Evolutionary conservation across 2,888 invertebrate species (phyloP).

Genomic region (Panzeria rudis): DNA sequence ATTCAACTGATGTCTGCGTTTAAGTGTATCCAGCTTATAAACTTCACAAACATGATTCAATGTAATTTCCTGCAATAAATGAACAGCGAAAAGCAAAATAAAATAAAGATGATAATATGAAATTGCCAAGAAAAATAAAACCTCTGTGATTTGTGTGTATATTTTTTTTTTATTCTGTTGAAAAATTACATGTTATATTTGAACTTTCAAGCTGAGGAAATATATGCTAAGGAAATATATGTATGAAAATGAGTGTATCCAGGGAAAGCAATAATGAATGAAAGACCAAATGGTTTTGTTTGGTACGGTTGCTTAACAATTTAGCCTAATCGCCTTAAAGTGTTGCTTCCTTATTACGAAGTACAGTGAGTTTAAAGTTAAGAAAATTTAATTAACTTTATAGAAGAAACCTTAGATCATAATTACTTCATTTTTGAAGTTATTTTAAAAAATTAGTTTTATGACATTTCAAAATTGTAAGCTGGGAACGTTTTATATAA

Average conservation of each 20-base stretch:
- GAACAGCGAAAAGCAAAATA: slow-evolving; percentile 6
- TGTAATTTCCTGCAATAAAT: slow-evolving; percentile 65
- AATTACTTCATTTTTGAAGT: background rate
- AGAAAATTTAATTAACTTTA: background rate
- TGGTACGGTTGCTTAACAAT: slow-evolving; percentile 10
- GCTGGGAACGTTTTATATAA: too few relatives aligned
- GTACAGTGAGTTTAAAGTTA: slow-evolving; percentile 1
- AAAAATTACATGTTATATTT: background rate
- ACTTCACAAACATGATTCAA: slow-evolving; percentile 32
- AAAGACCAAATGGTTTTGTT: slow-evolving; percentile 6
- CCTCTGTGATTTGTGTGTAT: background rate
- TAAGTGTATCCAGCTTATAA: slow-evolving; percentile 25
- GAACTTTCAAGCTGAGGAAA: background rate
- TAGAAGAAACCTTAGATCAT: background rate
- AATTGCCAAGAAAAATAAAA: background rate
- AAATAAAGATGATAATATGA: slow-evolving; percentile 9
- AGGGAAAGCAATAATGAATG: background rate
- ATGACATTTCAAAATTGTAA: too few relatives aligned
- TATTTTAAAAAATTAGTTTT: background rate
- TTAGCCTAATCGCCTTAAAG: slow-evolving; percentile 23
- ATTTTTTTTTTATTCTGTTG: background rate
- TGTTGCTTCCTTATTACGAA: background rate
- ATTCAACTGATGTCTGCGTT: background rate
- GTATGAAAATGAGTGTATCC: background rate
- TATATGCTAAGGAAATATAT: background rate